Percentiles rank a stretch among this genome's conserved stretches.
phyloP scores from a whole-genome alignment of 2,797 vertebrate genomes.

The Ctenopoma kingsleyae region DNA sequence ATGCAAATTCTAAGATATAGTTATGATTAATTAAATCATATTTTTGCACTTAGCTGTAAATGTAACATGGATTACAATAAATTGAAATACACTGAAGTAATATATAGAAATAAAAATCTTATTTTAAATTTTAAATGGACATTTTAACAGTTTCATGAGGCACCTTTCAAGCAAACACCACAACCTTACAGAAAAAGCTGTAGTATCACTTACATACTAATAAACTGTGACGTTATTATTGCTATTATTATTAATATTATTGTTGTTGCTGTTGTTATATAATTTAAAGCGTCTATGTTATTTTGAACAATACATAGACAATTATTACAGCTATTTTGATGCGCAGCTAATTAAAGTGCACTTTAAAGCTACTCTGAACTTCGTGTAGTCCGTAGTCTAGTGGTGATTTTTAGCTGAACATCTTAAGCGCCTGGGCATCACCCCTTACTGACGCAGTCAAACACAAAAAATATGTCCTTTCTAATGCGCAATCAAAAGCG shows the following conservation, averaged over 20 bases:
- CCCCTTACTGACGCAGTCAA: not conserved
- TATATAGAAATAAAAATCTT: not conserved
- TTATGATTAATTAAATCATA: not conserved
- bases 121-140: not conserved
- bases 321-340: no score
- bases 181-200: no score
- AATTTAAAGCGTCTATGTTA: not conserved
- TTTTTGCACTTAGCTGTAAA: not conserved
- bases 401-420: not conserved
- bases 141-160: not conserved
- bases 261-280: not conserved
- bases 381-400: not conserved
- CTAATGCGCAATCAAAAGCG: conserved; percentile 12
- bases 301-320: not conserved
- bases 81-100: not conserved
- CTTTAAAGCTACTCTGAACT: not conserved
- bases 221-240: not conserved
- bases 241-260: conserved; percentile 19
- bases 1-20: not conserved
- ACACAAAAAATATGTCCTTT: not conserved
- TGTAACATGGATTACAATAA: not conserved
- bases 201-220: not conserved
- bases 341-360: not conserved
- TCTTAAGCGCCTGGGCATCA: not conserved
- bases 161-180: not conserved